Evolutionary conservation across 64 coral and sea anemone genomes (phyloP), one percentile per base, ranked within the genome.

Genomic region (Montipora cactus): DNA sequence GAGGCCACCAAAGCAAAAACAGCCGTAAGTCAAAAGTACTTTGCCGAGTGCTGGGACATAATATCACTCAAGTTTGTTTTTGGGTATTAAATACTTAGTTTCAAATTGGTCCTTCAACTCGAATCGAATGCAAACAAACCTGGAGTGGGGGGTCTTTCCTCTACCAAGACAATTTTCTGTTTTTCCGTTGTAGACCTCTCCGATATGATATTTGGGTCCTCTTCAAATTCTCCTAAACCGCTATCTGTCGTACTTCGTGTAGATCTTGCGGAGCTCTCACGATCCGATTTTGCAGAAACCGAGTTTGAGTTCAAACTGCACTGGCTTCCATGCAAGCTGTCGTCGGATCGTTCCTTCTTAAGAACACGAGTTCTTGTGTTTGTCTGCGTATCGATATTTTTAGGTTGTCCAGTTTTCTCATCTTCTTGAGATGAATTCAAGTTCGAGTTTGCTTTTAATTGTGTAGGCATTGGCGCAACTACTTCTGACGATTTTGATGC

Each of bases 221-320:
- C 92, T 23, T 93, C 96, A 11, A 98, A 50, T 83, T 98, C 96
- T 50, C 96, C 92, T 45, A 98, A 67, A 37, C 96, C 96, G 18
- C 96, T 98, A 20, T 98, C 96, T 9, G 82, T 89, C 22, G 96
- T 98, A 37, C 37, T 37, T 92, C 96, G 90, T 1, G 93, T 98
- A 9, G 96, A 98, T 88, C 82, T 94, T 4, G 96, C 96, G 7
- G 96, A 98, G 25, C 70, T 98, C 87, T 98, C 93, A 12, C 96
- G 92, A 79, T 95, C 93, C 66, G 93, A 95, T 90, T 81, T 88
- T 44, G 58, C 46, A 68, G 70, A 71, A 91, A 91, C 88, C n/a
- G 93, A 95, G 84, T 51, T 70, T 12, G 96, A 95, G 76, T 69
- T 62, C 20, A 98, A 84, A 59, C 93, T 95, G 15, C 62, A 89